Conservation (phyloP, 2,888 invertebrate species). For the Ormyrus thymus region DNA sequence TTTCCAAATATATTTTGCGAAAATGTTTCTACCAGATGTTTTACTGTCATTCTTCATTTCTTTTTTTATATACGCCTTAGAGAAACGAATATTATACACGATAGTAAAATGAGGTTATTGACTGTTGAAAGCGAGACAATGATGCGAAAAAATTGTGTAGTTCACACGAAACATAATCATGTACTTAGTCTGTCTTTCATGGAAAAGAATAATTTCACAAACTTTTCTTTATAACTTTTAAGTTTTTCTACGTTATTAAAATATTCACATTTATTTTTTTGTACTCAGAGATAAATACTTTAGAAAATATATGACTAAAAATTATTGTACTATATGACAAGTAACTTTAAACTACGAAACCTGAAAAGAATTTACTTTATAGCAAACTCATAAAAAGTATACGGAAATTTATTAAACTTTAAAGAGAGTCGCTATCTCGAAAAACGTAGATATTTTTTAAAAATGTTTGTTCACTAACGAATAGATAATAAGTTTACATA, state of each 20-base stretch:
- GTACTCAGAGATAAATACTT: too few relatives aligned
- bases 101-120: conserved; percentile 35
- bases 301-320: too few relatives aligned
- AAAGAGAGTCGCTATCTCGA: too few relatives aligned
- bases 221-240: conserved; percentile 28
- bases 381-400: too few relatives aligned
- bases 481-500: too few relatives aligned
- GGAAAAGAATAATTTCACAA: conserved; percentile 38
- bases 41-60: conserved; percentile 40
- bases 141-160: conserved; percentile 41
- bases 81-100: conserved; percentile 25
- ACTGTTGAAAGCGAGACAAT: conserved; percentile 45
- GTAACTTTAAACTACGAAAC: too few relatives aligned
- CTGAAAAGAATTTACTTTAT: too few relatives aligned
- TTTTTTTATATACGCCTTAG: conserved; percentile 28
- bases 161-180: conserved; percentile 42
- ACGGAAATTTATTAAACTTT: too few relatives aligned
- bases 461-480: too few relatives aligned
- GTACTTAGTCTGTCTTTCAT: conserved; percentile 44
- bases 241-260: conserved; percentile 17
- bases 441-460: too few relatives aligned
- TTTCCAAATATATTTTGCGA: not conserved
- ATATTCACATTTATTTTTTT: conserved; percentile 16
- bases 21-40: conserved; percentile 42
- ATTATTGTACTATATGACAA: too few relatives aligned